Conservation (phyloP, 2,113 vertebrate species). For the Lampris incognitus region DNA sequence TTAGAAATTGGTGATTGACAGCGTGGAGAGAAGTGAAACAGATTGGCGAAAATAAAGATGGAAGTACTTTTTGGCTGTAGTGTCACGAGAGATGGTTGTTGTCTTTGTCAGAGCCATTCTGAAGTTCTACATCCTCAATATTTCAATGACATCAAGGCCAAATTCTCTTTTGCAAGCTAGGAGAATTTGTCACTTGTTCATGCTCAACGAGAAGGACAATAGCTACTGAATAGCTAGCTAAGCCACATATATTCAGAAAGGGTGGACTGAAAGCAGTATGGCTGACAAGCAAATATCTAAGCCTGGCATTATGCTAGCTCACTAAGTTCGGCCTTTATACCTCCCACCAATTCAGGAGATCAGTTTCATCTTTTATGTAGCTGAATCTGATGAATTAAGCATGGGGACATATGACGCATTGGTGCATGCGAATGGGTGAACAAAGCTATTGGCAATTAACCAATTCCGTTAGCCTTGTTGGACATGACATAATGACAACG, state of each 20-base stretch:
- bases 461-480: constrained; percentile 6
- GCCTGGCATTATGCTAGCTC: constrained; percentile 46
- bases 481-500: constrained; percentile 33
- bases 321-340: constrained; percentile 72
- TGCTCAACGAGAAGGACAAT: constrained; percentile 22
- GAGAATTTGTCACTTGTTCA: constrained; percentile 20
- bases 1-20: constrained; percentile 43
- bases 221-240: constrained; percentile 18
- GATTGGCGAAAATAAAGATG: constrained; percentile 27
- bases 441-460: constrained; percentile 41
- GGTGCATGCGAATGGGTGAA: constrained; percentile 21
- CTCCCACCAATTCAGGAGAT: constrained; percentile 57
- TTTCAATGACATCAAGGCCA: constrained; percentile 24
- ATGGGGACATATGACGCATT: constrained; percentile 50
- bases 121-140: constrained; percentile 37
- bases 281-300: constrained; percentile 39
- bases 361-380: constrained; percentile 68
- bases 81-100: constrained; percentile 28
- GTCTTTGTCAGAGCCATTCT: constrained; percentile 42
- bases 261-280: constrained; percentile 11
- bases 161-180: constrained; percentile 20
- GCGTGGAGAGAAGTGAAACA: constrained; percentile 36
- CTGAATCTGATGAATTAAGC: constrained; percentile 46
- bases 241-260: constrained; percentile 19
- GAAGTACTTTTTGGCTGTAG: constrained; percentile 46